Evolutionary conservation across 2,113 vertebrate genomes (phyloP), one percentile per base, ranked within the genome.

Genomic region (Eretmochelys imbricata): DNA sequence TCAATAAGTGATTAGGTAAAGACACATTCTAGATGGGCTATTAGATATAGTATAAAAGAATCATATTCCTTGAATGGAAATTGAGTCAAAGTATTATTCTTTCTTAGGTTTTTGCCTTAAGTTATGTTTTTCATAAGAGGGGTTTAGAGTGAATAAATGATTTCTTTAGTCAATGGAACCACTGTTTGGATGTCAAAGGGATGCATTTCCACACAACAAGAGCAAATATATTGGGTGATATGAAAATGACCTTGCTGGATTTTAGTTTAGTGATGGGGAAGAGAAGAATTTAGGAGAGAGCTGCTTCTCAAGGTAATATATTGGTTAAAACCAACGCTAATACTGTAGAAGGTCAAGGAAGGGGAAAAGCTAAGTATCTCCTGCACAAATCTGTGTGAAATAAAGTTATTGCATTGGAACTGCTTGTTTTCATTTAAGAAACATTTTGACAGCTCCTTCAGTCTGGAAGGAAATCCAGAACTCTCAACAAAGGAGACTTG

Each of bases 371-470:
- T 83, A 93, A 95, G 94, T 4, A 38, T 84, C 90, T 93, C 96
- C 76, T 91, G 83, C 87, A 89, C 88, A 92, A 91, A 85, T 57
- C 78, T 96, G 94, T 85, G 54, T 89, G 83, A 84, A 80, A 87
- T 95, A 89, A 94, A 89, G 95, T 85, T 79, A 93, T 93, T 96
- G 94, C 96, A 86, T 96, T 81, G 89, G 85, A 93, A 84, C 57
- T 88, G 93, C 92, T 92, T 95, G 93, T 96, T 97, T 97, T 96
- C 96, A 97, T 53, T 96, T 93, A 97, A 94, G 80, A 69, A 65
- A 65, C 2, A 53, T 97, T 96, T 94, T 93, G 82, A 46, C 76
- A 14, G 42, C 13, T 27, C 9, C 20, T 78, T 78, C 76, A 42
- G 42, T 46, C 72, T 16, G 20, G 35, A 38, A n/a, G 8, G 80